Conservation (phyloP, 2,797 vertebrate species). For the Leptoclinus maculatus region DNA sequence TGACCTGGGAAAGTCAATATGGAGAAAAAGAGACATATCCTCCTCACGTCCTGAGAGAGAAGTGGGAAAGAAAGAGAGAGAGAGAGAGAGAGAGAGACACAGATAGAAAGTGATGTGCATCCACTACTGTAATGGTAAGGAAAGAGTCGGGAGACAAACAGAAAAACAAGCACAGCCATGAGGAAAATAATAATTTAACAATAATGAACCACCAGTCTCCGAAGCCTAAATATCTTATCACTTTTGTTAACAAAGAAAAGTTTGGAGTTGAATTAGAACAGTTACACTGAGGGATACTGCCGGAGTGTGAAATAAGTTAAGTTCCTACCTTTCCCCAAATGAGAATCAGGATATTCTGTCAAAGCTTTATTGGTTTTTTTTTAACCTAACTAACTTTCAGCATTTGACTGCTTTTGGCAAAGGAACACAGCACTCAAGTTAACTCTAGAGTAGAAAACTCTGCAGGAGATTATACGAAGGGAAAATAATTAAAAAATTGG, state of each 20-base stretch:
- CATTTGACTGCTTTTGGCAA: slow-evolving; percentile 76
- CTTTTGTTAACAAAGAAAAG: slow-evolving; percentile 65
- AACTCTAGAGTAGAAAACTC: slow-evolving; percentile 75
- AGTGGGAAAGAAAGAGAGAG: slow-evolving; percentile 10
- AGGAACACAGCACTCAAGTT: slow-evolving; percentile 75
- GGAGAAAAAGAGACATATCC: slow-evolving; percentile 82
- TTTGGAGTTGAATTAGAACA: slow-evolving; percentile 65
- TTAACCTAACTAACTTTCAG: slow-evolving; percentile 73
- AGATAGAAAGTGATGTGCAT: slow-evolving; percentile 40
- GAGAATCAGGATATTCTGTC: slow-evolving; percentile 75
- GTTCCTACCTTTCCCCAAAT: slow-evolving; percentile 74
- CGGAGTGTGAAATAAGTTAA: slow-evolving; percentile 62
- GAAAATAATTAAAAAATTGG: slow-evolving; percentile 78
- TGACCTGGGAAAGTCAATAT: slow-evolving; percentile 84
- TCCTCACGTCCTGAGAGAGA: slow-evolving; percentile 68
- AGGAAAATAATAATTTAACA: slow-evolving; percentile 55
- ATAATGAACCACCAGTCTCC: slow-evolving; percentile 55
- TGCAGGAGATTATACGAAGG: slow-evolving; percentile 77
- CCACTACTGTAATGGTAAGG: slow-evolving; percentile 36
- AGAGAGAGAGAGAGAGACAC: slow-evolving; percentile 16
- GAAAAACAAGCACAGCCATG: slow-evolving; percentile 46
- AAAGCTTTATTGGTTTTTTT: slow-evolving; percentile 56
- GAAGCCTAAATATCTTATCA: slow-evolving; percentile 58
- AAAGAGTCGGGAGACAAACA: slow-evolving; percentile 45
- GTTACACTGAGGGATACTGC: slow-evolving; percentile 60